phyloP scores from a whole-genome alignment of 2,113 vertebrate species.

The Toxostoma redivivum region DNA sequence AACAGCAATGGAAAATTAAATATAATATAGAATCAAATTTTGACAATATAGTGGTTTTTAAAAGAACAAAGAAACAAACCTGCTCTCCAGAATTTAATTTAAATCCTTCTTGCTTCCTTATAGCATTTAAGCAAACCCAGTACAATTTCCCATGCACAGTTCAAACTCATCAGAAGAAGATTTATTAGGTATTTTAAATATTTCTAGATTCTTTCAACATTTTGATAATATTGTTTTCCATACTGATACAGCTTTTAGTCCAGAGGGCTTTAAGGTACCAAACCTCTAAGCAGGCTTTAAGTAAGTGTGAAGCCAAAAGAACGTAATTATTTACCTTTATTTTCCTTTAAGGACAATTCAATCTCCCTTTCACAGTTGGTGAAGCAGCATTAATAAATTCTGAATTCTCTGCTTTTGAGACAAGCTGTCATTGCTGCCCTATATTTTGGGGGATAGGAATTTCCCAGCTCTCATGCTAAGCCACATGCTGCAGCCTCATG shows the following conservation, averaged over 20 bases:
- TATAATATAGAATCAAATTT: slow-evolving; percentile 7
- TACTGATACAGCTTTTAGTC: neutral
- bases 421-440: neutral
- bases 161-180: slow-evolving; percentile 40
- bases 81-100: slow-evolving; percentile 23
- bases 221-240: slow-evolving; percentile 13
- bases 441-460: neutral
- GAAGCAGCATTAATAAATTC: neutral
- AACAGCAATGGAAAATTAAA: slow-evolving; percentile 8
- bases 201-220: slow-evolving; percentile 28
- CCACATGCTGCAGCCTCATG: neutral
- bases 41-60: neutral
- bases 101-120: slow-evolving; percentile 41
- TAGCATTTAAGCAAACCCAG: neutral
- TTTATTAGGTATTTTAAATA: slow-evolving; percentile 43
- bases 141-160: slow-evolving; percentile 1
- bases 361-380: neutral
- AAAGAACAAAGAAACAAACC: slow-evolving; percentile 13
- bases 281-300: neutral
- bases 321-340: slow-evolving; percentile 31
- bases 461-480: neutral
- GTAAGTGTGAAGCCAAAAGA: slow-evolving; percentile 24
- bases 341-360: slow-evolving; percentile 48
- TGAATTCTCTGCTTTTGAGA: neutral
- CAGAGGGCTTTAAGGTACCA: neutral